These are phyloP conservation scores for Candoia aspera DNA, from an alignment of 2,113 vertebrate species.

Conservation along the genomic window DNA sequence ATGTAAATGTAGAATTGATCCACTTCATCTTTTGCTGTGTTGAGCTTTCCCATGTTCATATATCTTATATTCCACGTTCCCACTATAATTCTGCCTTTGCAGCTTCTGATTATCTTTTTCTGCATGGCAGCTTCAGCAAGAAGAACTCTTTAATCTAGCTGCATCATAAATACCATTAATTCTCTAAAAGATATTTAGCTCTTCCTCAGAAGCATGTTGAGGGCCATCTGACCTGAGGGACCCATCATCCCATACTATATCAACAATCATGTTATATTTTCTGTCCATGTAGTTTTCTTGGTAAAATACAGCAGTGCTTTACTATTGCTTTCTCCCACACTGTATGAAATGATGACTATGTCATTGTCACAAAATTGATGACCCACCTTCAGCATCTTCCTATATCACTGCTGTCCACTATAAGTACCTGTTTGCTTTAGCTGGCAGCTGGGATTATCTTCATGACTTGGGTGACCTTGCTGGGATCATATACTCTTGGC, in stretches of 20 bases:
- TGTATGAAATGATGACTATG: neutral
- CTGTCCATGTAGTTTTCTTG: neutral
- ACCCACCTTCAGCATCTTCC: neutral
- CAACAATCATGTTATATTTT: neutral
- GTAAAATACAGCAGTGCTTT: neutral
- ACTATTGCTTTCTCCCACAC: neutral
- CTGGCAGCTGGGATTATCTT: neutral
- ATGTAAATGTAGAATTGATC: neutral
- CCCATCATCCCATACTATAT: neutral
- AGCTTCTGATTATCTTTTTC: neutral
- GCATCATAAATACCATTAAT: neutral
- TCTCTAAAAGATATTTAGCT: neutral
- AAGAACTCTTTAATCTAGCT: neutral
- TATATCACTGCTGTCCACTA: neutral
- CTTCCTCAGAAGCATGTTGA: neutral
- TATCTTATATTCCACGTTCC: neutral
- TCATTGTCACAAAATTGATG: neutral
- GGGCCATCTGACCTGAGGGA: neutral
- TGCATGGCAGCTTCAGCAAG: neutral
- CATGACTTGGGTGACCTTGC: neutral
- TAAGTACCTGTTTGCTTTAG: neutral
- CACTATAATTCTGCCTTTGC: neutral
- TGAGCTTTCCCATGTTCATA: neutral
- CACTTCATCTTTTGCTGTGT: neutral
- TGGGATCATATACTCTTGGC: neutral